A percentile compares a stretch with the other conserved stretches of the same genome.
These are phyloP conservation scores for Fulica atra DNA, from an alignment of 2,113 vertebrate species.

Conservation along the genomic window DNA sequence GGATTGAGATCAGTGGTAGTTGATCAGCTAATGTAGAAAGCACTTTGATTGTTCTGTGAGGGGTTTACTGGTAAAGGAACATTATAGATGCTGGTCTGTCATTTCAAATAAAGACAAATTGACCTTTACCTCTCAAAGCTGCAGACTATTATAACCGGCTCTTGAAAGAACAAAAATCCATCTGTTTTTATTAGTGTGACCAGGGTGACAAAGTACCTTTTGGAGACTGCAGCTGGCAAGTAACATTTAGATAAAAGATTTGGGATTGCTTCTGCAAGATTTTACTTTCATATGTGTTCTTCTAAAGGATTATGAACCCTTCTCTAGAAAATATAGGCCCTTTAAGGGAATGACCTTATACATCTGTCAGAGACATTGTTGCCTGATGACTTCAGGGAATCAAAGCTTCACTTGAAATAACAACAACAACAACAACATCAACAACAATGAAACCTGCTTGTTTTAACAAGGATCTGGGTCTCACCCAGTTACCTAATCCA, in stretches of 20 bases:
- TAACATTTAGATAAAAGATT: background rate
- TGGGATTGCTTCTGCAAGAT: background rate
- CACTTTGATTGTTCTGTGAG: background rate
- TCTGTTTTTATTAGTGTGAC: background rate
- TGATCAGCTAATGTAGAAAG: background rate
- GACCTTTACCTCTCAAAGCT: background rate
- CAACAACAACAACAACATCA: background rate
- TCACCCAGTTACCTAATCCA: background rate
- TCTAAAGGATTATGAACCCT: background rate
- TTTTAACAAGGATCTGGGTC: background rate
- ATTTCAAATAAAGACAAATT: background rate
- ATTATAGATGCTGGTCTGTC: background rate
- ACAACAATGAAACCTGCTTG: too few relatives aligned
- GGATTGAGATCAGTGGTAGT: background rate
- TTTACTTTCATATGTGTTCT: background rate
- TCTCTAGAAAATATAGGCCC: background rate
- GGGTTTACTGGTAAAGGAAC: background rate
- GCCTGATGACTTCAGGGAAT: background rate
- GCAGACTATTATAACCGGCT: background rate
- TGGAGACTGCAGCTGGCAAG: background rate
- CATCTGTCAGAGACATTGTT: background rate
- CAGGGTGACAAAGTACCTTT: background rate
- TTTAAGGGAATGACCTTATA: background rate
- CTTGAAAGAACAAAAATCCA: background rate
- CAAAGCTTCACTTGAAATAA: background rate